Conservation (phyloP, 2,797 vertebrate species). For the Chiloscyllium punctatum region DNA sequence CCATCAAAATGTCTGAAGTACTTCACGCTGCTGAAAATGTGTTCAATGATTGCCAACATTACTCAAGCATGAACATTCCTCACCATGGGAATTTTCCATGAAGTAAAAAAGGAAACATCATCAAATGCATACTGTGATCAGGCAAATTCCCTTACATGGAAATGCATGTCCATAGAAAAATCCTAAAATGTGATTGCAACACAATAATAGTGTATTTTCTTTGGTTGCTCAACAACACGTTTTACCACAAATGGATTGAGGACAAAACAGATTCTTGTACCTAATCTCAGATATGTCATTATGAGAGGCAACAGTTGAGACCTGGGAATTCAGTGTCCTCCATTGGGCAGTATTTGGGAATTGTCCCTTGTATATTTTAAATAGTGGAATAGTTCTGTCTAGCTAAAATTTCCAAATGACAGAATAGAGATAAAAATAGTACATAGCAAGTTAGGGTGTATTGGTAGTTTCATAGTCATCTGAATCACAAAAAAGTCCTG, state of each 20-base stretch:
- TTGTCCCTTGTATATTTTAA: not conserved
- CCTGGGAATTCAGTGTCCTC: not conserved
- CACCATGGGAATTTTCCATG: conserved; percentile 31
- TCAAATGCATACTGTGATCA: not conserved
- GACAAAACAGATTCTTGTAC: not conserved
- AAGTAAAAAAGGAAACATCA: conserved; percentile 28
- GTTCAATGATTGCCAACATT: not conserved
- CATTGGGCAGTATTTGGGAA: not conserved
- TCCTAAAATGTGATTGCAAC: not conserved
- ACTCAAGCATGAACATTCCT: conserved; percentile 33
- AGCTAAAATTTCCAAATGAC: not conserved
- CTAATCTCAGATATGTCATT: not conserved
- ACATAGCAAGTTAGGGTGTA: not conserved
- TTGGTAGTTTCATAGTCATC: not conserved
- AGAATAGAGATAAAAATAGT: not conserved
- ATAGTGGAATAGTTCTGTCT: not conserved
- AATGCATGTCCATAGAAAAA: not conserved
- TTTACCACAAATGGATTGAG: not conserved
- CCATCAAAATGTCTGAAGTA: not conserved
- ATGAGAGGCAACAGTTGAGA: not conserved
- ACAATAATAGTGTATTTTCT: not conserved
- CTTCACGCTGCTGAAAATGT: not conserved
- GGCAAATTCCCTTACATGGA: conserved; percentile 26
- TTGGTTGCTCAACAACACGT: not conserved
- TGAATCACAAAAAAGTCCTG: not conserved